Evolutionary conservation across 2,797 vertebrate genomes (phyloP), one percentile per base, ranked within the genome.

Genomic region (Perodicticus potto): DNA sequence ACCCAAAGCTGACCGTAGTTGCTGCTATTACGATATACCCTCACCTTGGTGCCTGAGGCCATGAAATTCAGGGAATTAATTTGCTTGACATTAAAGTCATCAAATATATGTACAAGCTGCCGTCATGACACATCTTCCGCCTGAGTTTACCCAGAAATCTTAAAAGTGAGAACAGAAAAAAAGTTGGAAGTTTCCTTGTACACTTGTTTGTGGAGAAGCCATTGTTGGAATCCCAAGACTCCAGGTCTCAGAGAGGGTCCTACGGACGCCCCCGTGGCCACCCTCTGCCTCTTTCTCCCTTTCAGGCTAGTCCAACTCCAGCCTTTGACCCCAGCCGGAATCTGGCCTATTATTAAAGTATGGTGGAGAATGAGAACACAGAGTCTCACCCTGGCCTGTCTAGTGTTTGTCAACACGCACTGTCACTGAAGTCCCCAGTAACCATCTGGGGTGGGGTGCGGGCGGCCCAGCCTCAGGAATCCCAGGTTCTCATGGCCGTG

Each of bases 301-400:
- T 78, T 29, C 32, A 73, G 86, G 6, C 61, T 72, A 37, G 93
- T 91, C 72, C 77, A 87, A 72, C 67, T 81, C 67, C 76, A 97
- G 89, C 67, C 84, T 57, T 55, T 78, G 37, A 74, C 80, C 49
- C 57, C 57, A 91, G 76, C 76, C 89, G 96, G 83, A 96, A 92
- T 45, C 81, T 34, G 85, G 78, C 84, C 87, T 96, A 96, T 92
- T 98, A 96, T 93, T 90, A 97, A 96, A 96, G 81, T 70, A 81
- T n/a, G 22, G 77, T 81, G 81, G 91, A 82, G 63, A 93, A 88
- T 22, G 23, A 22, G 81, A 90, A 86, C n/a, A 85, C 67, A 63
- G 49, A 90, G 65, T 70, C 91, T 96, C 88, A 73, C 90, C 86
- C 57, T 74, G 57, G 67, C 67, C 78, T 86, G 91, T 93, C 78